These are phyloP conservation scores for Pedetes capensis DNA, from an alignment of 2,113 vertebrate species.

Conservation along the genomic window DNA sequence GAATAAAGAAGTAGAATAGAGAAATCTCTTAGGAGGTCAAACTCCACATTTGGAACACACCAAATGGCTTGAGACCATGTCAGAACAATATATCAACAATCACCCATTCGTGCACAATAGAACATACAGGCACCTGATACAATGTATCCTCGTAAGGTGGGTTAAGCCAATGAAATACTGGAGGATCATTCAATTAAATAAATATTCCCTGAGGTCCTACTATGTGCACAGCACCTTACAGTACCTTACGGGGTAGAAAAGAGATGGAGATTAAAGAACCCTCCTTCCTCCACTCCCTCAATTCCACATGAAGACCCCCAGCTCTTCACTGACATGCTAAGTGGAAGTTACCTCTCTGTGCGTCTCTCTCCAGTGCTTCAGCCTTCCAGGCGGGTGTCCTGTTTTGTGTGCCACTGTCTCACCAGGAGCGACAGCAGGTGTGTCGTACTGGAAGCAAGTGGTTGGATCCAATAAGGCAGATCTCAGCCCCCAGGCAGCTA, in stretches of 20 bases:
- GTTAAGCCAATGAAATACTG: constrained; percentile 31
- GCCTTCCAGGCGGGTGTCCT: neutral
- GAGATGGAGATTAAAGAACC: neutral
- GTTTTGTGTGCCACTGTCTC: neutral
- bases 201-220: neutral
- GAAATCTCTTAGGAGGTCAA: constrained; percentile 18
- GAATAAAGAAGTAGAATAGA: neutral
- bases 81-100: constrained; percentile 11
- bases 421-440: neutral
- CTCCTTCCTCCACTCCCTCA: neutral
- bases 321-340: neutral
- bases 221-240: neutral
- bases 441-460: neutral
- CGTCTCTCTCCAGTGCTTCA: neutral
- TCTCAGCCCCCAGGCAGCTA: neutral
- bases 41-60: neutral
- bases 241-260: neutral
- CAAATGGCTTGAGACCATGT: neutral
- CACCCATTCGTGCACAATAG: neutral
- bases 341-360: neutral
- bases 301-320: neutral
- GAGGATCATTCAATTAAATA: constrained; percentile 22
- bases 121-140: neutral
- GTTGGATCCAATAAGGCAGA: neutral
- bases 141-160: neutral